These are phyloP conservation scores for Heliornis fulica DNA, from an alignment of 2,113 vertebrate genomes.

Conservation along the genomic window DNA sequence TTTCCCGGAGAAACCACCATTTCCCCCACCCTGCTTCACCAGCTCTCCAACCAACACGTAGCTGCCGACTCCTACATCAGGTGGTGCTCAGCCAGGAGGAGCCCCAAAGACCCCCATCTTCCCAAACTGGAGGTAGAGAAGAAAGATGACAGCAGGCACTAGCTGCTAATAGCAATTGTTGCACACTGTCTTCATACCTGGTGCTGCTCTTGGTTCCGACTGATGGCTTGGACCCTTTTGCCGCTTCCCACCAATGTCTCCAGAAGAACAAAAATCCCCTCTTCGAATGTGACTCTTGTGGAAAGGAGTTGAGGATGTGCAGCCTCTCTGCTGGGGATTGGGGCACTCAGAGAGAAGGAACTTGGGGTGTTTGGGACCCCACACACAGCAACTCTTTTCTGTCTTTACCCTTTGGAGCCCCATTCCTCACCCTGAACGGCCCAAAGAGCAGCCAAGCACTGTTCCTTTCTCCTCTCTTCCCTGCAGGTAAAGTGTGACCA, in stretches of 20 bases:
- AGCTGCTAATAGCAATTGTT: neutral
- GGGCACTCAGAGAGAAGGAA: neutral
- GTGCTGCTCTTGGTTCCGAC: neutral
- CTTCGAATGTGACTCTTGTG: neutral
- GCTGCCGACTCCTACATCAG: neutral
- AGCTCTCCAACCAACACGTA: neutral
- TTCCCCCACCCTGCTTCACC: neutral
- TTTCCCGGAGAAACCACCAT: neutral
- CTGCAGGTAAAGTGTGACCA: constrained; percentile 94
- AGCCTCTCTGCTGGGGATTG: neutral
- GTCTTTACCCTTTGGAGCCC: neutral
- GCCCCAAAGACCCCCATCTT: neutral
- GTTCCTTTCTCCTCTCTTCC: neutral
- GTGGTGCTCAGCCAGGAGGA: neutral
- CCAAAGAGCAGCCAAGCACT: neutral
- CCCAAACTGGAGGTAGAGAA: neutral
- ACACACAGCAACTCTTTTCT: neutral
- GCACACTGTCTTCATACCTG: neutral
- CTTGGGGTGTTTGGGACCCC: neutral
- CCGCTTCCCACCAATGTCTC: neutral
- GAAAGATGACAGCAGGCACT: neutral
- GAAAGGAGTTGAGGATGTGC: neutral
- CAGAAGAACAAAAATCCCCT: neutral
- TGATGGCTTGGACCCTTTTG: neutral
- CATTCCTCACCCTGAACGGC: neutral